Percentiles rank a stretch among this genome's conserved stretches.
Conservation (phyloP, 1,140 invertebrate genomes). For the Drosophila santomea region DNA sequence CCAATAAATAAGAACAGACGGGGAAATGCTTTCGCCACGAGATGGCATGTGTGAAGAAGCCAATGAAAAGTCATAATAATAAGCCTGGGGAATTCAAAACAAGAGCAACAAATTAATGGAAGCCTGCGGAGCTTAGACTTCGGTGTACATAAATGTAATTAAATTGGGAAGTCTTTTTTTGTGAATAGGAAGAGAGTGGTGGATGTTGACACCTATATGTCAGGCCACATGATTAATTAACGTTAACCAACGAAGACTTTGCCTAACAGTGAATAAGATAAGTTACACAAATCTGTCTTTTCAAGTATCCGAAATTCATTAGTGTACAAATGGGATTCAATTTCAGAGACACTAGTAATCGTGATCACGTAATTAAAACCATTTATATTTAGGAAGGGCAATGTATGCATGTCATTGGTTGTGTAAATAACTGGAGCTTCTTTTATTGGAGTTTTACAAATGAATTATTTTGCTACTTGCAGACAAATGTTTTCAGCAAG, state of each 20-base stretch:
- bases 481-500: neutral
- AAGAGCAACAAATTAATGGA: constrained; percentile 41
- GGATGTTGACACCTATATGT: constrained; percentile 36
- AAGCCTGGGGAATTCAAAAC: constrained; percentile 60
- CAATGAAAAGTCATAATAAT: constrained; percentile 69
- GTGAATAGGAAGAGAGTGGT: constrained; percentile 47
- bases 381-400: no score
- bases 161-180: constrained; percentile 49
- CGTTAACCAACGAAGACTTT: constrained; percentile 16
- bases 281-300: constrained; percentile 14
- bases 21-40: constrained; percentile 20
- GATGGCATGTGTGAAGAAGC: constrained; percentile 31
- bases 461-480: neutral
- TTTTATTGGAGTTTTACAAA: neutral
- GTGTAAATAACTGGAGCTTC: constrained; percentile 5
- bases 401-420: constrained; percentile 8
- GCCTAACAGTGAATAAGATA: neutral
- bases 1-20: constrained; percentile 73
- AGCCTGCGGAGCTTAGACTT: constrained; percentile 2
- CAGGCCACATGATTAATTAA: constrained; percentile 64
- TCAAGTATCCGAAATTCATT: constrained; percentile 25
- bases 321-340: neutral
- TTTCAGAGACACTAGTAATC: neutral
- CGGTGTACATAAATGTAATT: constrained; percentile 69
- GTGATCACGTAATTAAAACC: no score